phyloP scores from a whole-genome alignment of 2,113 vertebrate genomes.

The Neogobius melanostomus region DNA sequence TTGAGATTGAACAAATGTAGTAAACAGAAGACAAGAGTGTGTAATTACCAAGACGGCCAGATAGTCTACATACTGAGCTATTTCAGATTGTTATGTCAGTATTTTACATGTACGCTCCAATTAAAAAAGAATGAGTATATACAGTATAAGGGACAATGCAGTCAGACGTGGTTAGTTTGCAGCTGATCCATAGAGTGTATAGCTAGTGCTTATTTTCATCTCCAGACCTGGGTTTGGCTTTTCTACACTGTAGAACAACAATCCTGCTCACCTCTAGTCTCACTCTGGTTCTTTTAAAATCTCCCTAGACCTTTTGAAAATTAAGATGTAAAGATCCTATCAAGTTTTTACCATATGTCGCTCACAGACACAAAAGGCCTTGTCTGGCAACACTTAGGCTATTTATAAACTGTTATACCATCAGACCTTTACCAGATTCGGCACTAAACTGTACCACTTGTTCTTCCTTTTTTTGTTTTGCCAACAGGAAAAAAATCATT shows the following conservation, averaged over 20 bases:
- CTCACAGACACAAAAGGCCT: neutral
- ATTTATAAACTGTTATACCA: neutral
- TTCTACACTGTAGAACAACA: too few relatives aligned
- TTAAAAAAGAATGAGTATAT: neutral
- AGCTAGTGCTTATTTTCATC: too few relatives aligned
- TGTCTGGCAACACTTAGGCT: neutral
- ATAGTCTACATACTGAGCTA: too few relatives aligned
- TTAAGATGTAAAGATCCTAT: neutral
- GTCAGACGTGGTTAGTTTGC: too few relatives aligned
- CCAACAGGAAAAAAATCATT: neutral
- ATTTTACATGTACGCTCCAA: neutral
- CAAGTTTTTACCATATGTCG: neutral
- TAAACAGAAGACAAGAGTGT: neutral
- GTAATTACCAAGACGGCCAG: too few relatives aligned
- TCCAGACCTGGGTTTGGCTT: too few relatives aligned
- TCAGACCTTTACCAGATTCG: neutral
- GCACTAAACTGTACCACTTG: neutral
- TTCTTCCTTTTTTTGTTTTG: neutral
- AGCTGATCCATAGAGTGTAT: too few relatives aligned
- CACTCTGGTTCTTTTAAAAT: too few relatives aligned
- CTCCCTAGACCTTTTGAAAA: neutral
- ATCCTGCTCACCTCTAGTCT: too few relatives aligned
- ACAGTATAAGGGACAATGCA: too few relatives aligned
- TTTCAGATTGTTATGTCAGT: too few relatives aligned
- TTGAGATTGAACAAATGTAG: too few relatives aligned